These are phyloP conservation scores for Sakesphorus luctuosus DNA, from an alignment of 2,113 vertebrate genomes.

Conservation along the genomic window DNA sequence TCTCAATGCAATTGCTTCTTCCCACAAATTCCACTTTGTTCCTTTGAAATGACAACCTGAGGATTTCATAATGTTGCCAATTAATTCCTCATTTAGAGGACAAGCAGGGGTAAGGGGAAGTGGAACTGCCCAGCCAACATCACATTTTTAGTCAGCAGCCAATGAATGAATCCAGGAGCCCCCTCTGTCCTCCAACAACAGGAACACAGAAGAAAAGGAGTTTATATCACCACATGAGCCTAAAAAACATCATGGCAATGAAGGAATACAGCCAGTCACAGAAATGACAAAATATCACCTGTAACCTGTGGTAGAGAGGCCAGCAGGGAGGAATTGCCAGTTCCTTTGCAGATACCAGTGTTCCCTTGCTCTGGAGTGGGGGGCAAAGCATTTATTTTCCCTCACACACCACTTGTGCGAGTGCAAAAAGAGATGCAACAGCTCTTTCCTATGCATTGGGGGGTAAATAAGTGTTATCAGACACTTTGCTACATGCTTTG, in stretches of 20 bases:
- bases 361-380: not conserved
- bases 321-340: fast-evolving
- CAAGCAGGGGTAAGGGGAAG: not conserved
- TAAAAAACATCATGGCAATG: not conserved
- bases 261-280: not conserved
- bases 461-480: not conserved
- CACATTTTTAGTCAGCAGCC: not conserved
- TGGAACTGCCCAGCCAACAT: not conserved
- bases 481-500: too few species aligned
- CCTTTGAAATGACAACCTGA: not conserved
- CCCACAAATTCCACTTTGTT: not conserved
- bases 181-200: too few species aligned
- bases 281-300: not conserved
- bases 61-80: not conserved
- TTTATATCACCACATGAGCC: not conserved
- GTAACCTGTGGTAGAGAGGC: not conserved
- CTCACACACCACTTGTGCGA: not conserved
- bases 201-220: not conserved
- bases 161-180: not conserved
- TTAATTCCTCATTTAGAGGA: not conserved
- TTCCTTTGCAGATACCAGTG: not conserved
- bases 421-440: not conserved
- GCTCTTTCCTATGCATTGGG: not conserved
- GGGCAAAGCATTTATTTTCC: not conserved
- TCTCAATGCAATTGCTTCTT: not conserved